These are phyloP conservation scores for Drosophila oshimai DNA, from an alignment of 1,140 invertebrate genomes.

Conservation along the genomic window DNA sequence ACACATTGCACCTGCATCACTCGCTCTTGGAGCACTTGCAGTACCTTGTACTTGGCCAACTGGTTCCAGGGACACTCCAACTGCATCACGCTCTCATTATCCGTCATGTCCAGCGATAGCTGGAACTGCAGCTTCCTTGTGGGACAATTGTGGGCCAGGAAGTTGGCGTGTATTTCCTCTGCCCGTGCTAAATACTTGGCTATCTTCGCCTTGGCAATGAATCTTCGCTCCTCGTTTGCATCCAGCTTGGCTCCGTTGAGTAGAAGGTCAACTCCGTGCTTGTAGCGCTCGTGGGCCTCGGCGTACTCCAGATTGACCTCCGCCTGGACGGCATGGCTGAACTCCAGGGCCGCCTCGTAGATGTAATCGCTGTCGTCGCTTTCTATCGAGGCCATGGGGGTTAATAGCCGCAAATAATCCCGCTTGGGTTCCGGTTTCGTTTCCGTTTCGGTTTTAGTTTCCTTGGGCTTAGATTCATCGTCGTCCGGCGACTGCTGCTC, in stretches of 20 bases:
- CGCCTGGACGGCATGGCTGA: constrained; percentile 78
- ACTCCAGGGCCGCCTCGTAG: constrained; percentile 79
- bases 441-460: neutral
- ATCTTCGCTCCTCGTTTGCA: constrained; percentile 69
- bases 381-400: constrained; percentile 78
- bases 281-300: constrained; percentile 83
- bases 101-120: constrained; percentile 64
- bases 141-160: constrained; percentile 23
- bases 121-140: constrained; percentile 60
- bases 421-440: constrained; percentile 17
- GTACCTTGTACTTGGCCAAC: constrained; percentile 84
- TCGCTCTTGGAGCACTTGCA: constrained; percentile 76
- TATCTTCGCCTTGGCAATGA: constrained; percentile 81
- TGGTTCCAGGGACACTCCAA: constrained; percentile 80
- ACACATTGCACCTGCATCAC: constrained; percentile 83
- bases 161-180: constrained; percentile 83
- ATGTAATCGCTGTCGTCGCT: constrained; percentile 82
- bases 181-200: constrained; percentile 81
- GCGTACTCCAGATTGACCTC: constrained; percentile 82
- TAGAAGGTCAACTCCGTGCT: constrained; percentile 83
- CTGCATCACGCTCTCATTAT: constrained; percentile 36
- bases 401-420: constrained; percentile 54
- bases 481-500: neutral
- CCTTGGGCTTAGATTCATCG: neutral
- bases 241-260: constrained; percentile 81